Base-by-base conservation (phyloP, 1,140 invertebrate genomes). In the Zophobas morio region DNA sequence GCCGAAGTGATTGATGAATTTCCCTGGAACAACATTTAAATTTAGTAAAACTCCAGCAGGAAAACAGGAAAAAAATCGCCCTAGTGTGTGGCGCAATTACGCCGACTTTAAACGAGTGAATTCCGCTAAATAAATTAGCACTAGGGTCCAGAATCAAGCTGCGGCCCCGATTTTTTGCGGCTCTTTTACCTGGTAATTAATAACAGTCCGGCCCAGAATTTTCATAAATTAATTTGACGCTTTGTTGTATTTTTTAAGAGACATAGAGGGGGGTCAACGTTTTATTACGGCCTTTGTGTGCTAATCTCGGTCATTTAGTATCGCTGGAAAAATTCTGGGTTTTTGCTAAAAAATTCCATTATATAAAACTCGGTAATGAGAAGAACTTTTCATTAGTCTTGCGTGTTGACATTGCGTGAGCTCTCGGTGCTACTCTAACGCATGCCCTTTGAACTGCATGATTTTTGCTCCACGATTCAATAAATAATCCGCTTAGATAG, bases 1-100 rank as follows among this genome's bases (percentile, higher is more conserved):
- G 70, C 75, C 60, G 74, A 78, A 80, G 56, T 82, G 83, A 81
- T 83, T 84, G 82, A 84, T 82, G 81, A 81, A 80, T 81, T 81
- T 83, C 70, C 81, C 83, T 84, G 78, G 49, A 84, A 84, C 76
- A 81, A 79, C 75, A 80, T 77, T 77, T 75, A 78, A 60, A 70
- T 77, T 80, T 72, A 79, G 70, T 49, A 39, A 49, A 51, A 51
- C 49, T 51, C 49, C 49, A 6, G 49, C 2, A 5, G 49, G 49
- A 51, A 63, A 34, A 6, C 35, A 33, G 33, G 40, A 33, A 75
- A 75, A 57, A 63, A 63, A 60, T 49, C 47, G 46, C 35, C 8
- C 36, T 34, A 49, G 51, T 54, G 60, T 39, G 42, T 66, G 42
- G n/a, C 33, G 36, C 39, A 73, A 73, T 73, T 54, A 73, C 51